A percentile compares a stretch with the other conserved stretches of the same genome.
Conservation (phyloP, 2,113 vertebrate species). For the Laticauda laticaudata region DNA sequence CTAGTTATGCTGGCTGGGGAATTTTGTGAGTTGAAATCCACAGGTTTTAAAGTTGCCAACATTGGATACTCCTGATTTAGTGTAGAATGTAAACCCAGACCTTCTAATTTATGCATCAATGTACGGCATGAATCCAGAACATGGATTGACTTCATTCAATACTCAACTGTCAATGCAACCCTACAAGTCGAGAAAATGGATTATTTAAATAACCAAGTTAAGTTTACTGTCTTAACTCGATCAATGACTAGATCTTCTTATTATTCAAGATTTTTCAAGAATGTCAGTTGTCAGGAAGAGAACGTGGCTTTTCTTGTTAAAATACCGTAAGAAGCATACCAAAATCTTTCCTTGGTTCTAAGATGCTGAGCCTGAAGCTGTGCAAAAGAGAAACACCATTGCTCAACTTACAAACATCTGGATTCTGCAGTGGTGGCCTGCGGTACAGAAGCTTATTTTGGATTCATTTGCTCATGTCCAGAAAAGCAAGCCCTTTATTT, state of each 20-base stretch:
- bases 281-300: neutral
- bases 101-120: neutral
- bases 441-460: conserved; percentile 43
- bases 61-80: neutral
- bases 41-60: too few relatives aligned
- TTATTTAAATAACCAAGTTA: neutral
- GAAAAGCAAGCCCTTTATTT: conserved; percentile 55
- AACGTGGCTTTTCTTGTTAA: conserved; percentile 33
- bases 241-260: neutral
- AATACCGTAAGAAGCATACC: conserved; percentile 12
- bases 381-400: conserved; percentile 39
- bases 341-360: conserved; percentile 19
- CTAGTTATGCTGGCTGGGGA: too few relatives aligned
- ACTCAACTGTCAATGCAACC: neutral
- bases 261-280: neutral
- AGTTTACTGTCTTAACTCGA: neutral
- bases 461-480: neutral
- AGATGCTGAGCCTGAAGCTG: conserved; percentile 32
- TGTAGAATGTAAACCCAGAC: neutral
- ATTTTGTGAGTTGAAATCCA: too few relatives aligned
- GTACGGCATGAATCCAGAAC: neutral
- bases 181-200: neutral
- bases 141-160: neutral
- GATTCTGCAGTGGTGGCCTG: conserved; percentile 44
- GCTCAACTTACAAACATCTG: conserved; percentile 56